Conservation (phyloP, 2,888 invertebrate genomes). For the Troides oblongomaculatus region DNA sequence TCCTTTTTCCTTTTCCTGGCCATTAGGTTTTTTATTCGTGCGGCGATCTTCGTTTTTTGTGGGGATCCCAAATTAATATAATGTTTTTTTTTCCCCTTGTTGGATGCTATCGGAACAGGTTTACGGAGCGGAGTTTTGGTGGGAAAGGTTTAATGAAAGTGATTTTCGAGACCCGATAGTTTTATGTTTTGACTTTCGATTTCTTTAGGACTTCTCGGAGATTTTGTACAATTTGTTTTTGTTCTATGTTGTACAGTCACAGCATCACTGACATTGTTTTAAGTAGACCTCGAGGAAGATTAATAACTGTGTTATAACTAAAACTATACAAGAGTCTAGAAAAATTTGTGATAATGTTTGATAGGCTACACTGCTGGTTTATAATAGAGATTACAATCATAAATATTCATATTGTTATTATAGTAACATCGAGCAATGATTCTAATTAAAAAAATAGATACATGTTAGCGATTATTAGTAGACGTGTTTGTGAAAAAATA, state of each 20-base stretch:
- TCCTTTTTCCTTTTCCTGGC: slow-evolving; percentile 71
- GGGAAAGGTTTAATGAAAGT: slow-evolving; percentile 77
- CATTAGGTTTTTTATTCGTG: slow-evolving; percentile 75
- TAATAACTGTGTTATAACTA: too few relatives aligned
- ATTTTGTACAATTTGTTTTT: slow-evolving; percentile 10
- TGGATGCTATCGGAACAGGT: slow-evolving; percentile 66
- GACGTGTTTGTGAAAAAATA: too few relatives aligned
- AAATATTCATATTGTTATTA: too few relatives aligned
- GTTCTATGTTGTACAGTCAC: not conserved
- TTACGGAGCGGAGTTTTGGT: slow-evolving; percentile 50
- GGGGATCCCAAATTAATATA: slow-evolving; percentile 78
- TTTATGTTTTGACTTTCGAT: slow-evolving; percentile 62
- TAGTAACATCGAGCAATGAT: too few relatives aligned
- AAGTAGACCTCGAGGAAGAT: too few relatives aligned
- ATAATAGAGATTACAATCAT: too few relatives aligned
- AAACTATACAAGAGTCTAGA: too few relatives aligned
- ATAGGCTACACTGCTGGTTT: too few relatives aligned
- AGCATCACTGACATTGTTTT: too few relatives aligned
- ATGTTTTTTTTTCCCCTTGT: slow-evolving; percentile 60
- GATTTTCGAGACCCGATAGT: slow-evolving; percentile 58
- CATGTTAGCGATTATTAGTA: too few relatives aligned
- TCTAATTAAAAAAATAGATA: too few relatives aligned
- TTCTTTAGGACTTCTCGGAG: slow-evolving; percentile 46
- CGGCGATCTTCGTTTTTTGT: slow-evolving; percentile 74
- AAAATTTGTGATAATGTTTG: too few relatives aligned